Conservation (phyloP, 2,797 vertebrate species). For the Thaleichthys pacificus region DNA sequence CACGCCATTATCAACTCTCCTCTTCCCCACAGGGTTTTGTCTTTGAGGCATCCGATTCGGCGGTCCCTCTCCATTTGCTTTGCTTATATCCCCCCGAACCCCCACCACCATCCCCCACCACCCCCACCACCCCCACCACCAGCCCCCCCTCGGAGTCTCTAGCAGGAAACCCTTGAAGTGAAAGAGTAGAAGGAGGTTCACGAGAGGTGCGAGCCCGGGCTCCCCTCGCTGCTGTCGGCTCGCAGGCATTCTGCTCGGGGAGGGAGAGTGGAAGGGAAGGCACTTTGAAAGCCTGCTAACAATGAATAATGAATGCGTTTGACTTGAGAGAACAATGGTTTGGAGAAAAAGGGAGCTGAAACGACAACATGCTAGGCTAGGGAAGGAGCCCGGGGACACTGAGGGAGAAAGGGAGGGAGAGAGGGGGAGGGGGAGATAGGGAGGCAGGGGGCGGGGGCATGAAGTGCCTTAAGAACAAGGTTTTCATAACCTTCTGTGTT, state of each 20-base stretch:
- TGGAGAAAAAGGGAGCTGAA: constrained; percentile 59
- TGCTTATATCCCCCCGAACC: constrained; percentile 1
- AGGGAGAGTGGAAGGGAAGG: constrained; percentile 59
- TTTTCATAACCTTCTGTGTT: neutral
- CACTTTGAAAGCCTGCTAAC: constrained; percentile 69
- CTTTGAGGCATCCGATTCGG: too few relatives aligned
- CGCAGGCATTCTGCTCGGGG: constrained; percentile 73
- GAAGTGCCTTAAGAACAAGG: neutral
- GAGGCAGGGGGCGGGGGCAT: neutral
- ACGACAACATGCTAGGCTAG: constrained; percentile 36
- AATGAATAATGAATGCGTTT: constrained; percentile 74
- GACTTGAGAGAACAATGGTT: constrained; percentile 74
- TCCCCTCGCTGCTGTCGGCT: constrained; percentile 32
- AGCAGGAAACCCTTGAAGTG: constrained; percentile 41
- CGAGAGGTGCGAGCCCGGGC: too few relatives aligned
- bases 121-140: too few relatives aligned
- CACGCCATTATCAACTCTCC: too few relatives aligned
- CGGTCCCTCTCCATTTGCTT: too few relatives aligned
- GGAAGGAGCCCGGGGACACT: too few relatives aligned
- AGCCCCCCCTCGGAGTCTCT: constrained; percentile 33
- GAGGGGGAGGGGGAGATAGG: neutral
- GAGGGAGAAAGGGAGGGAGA: too few relatives aligned
- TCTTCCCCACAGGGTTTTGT: too few relatives aligned
- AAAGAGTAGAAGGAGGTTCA: constrained; percentile 42
- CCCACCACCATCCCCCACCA: too few relatives aligned